These are phyloP conservation scores for Bruchidius siliquastri DNA, from an alignment of 2,888 invertebrate species.

Conservation along the genomic window DNA sequence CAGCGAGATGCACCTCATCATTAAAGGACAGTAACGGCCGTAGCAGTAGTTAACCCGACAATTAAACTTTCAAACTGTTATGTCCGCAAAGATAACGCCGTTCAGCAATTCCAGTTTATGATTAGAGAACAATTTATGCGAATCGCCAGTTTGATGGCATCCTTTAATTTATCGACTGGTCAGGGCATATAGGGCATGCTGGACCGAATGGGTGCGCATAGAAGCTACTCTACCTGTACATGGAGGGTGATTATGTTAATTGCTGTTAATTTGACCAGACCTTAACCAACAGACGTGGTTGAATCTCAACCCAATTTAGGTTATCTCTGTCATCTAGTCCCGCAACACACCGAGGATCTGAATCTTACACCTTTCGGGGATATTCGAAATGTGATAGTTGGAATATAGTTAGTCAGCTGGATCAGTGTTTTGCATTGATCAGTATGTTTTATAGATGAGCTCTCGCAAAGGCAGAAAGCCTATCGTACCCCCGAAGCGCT, in stretches of 20 bases:
- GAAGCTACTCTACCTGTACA: conserved; percentile 19
- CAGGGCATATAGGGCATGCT: conserved; percentile 19
- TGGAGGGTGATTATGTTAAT: conserved; percentile 23
- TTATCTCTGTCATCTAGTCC: background rate
- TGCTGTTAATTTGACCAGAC: conserved; percentile 13
- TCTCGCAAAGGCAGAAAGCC: no score
- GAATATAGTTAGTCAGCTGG: no score
- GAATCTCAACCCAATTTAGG: background rate
- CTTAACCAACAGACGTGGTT: conserved; percentile 1
- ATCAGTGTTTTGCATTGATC: no score
- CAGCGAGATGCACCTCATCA: conserved; percentile 31
- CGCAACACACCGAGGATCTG: background rate
- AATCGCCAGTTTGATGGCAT: conserved; percentile 28
- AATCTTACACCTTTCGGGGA: no score
- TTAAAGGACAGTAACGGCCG: conserved; percentile 42
- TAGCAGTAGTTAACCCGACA: conserved; percentile 42
- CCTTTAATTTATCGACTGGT: conserved; percentile 23
- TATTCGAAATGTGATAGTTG: no score
- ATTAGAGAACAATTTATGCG: conserved; percentile 41
- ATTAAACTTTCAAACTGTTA: conserved; percentile 45
- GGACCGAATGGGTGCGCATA: conserved; percentile 10
- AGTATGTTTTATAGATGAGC: no score
- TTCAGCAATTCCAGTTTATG: conserved; percentile 39
- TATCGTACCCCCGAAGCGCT: no score
- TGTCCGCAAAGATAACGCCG: conserved; percentile 40